Evolutionary conservation across 2,113 vertebrate species (phyloP), one percentile per base, ranked within the genome.

Genomic region (Carassius auratus): DNA sequence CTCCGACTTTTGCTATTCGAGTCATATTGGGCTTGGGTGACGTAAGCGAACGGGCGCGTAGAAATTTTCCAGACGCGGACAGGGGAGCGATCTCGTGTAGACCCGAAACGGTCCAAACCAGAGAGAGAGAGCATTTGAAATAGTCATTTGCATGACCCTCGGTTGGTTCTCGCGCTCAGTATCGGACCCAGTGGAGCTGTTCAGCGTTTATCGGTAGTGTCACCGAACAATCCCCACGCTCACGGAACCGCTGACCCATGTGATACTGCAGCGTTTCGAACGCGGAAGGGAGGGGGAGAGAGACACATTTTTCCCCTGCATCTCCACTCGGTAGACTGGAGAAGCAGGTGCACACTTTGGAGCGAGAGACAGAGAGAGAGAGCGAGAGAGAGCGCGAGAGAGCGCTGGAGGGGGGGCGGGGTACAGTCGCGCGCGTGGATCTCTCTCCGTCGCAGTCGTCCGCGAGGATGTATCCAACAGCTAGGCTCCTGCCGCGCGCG

Each of bases 401-500:
- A 73, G 84, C 48, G 57, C 48, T 42, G 57, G 76, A 42, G 36
- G 74, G 77, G 85, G 81, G 88, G 83, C 76, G 86, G 83, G 87
- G 50, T 74, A 68, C 76, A 86, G 86, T 57, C 83, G 87, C 86
- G 89, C 79, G 85, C 90, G 93, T 93, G 93, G 90, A 92, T 91
- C 93, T 92, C 93, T 93, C 93, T 77, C 84, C 91, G 93, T 89
- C 91, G 90, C 86, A 89, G 84, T 87, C 88, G 83, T 76, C 86
- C 71, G 85, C 89, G 86, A 86, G 90, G 88, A 91, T 84, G 87
- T 85, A 89, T 83, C 9, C 91, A 90, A 87, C 90, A 92, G 93
- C 87, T 89, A 93, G 93, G 93, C 93, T 94, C 89, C 42, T 42
- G 42, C 42, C 68, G 84, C 90, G 42, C 42, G 42, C 42, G 42